Conservation (phyloP, 2,113 vertebrate genomes). For the Channa argus region DNA sequence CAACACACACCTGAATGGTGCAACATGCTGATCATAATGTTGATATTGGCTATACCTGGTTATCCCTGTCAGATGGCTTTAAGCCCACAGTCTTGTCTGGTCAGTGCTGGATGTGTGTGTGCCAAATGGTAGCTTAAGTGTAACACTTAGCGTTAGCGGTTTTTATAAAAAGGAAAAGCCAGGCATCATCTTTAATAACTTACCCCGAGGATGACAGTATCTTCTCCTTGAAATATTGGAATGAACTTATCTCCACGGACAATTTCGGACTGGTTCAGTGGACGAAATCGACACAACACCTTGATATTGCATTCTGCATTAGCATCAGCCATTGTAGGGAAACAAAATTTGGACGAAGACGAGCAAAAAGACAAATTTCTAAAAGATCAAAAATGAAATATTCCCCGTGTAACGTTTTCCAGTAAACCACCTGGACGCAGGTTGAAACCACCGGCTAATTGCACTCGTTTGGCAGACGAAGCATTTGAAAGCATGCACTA, state of each 20-base stretch:
- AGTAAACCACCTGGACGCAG: slow-evolving; percentile 39
- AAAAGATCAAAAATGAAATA: slow-evolving; percentile 1
- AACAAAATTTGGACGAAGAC: slow-evolving; percentile 16
- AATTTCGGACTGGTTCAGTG: slow-evolving; percentile 90
- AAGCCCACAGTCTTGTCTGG: slow-evolving; percentile 33
- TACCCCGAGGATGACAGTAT: slow-evolving; percentile 91
- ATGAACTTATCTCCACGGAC: slow-evolving; percentile 91
- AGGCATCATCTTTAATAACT: slow-evolving; percentile 67
- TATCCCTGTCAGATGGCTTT: slow-evolving; percentile 46
- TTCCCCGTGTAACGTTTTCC: slow-evolving; percentile 16
- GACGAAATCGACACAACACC: slow-evolving; percentile 94
- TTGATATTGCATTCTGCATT: slow-evolving; percentile 94
- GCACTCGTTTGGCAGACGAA: slow-evolving; percentile 46
- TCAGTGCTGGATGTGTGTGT: slow-evolving; percentile 31
- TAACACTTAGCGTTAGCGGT: slow-evolving; percentile 19
- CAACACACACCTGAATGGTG: slow-evolving; percentile 27
- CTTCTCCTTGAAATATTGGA: slow-evolving; percentile 89
- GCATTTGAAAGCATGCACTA: slow-evolving; percentile 60
- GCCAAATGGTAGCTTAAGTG: slow-evolving; percentile 37
- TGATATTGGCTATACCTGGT: slow-evolving; percentile 44
- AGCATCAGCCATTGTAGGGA: slow-evolving; percentile 86
- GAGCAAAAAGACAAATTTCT: slow-evolving; percentile 40
- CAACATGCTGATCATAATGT: slow-evolving; percentile 41
- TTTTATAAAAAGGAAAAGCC: slow-evolving; percentile 15
- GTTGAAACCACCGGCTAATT: slow-evolving; percentile 39